Evolutionary conservation across 92 coral and sea anemone species (phyloP).

Genomic region (Palythoa heliodiscus): DNA sequence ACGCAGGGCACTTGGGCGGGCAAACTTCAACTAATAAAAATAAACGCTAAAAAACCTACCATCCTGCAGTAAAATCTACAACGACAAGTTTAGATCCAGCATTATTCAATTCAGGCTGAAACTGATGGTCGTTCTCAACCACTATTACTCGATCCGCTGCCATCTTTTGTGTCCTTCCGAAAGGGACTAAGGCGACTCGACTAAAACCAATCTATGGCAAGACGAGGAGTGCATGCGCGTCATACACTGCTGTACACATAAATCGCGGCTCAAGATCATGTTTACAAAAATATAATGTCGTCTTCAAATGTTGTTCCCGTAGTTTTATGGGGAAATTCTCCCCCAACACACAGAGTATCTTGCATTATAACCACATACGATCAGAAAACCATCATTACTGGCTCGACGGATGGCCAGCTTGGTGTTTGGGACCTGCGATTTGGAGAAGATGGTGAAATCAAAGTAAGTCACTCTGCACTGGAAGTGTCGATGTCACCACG

Average conservation of each 20-base stretch:
- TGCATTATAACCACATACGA: slow-evolving; percentile 94
- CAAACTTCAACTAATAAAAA: neutral
- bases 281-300: slow-evolving; percentile 66
- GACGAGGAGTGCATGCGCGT: neutral
- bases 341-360: slow-evolving; percentile 92
- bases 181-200: neutral
- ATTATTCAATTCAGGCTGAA: slow-evolving; percentile 77
- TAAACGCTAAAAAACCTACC: slow-evolving; percentile 60
- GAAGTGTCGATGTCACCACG: neutral
- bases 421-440: slow-evolving; percentile 96
- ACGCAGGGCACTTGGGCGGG: neutral
- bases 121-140: slow-evolving; percentile 67
- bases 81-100: slow-evolving; percentile 86
- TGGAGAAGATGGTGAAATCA: slow-evolving; percentile 70
- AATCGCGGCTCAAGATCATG: slow-evolving; percentile 41
- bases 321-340: slow-evolving; percentile 93
- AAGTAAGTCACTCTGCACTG: slow-evolving; percentile 44
- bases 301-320: slow-evolving; percentile 93
- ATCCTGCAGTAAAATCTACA: slow-evolving; percentile 87
- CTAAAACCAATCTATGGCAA: neutral
- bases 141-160: slow-evolving; percentile 64
- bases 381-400: slow-evolving; percentile 92
- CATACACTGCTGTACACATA: slow-evolving; percentile 22
- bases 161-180: slow-evolving; percentile 71
- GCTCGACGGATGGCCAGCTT: slow-evolving; percentile 91